Evolutionary conservation across 2,113 vertebrate species (phyloP), one percentile per base, ranked within the genome.

Genomic region (Ctenodactylus gundi): DNA sequence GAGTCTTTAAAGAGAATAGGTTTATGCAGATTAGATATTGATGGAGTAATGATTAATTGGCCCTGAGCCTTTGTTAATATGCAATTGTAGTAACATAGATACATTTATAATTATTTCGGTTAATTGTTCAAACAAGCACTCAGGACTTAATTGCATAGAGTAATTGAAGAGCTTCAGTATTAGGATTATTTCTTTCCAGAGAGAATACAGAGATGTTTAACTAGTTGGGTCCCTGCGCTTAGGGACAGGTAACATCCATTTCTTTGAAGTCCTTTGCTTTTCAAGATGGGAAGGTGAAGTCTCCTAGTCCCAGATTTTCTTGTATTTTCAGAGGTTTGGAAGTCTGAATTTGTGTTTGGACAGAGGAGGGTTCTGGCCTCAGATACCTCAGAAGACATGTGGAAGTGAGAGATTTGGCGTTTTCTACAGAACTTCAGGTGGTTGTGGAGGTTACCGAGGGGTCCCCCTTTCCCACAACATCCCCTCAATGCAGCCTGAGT

Each of bases 1-100:
- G 99, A 99, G 98, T 98, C 98, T 99, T 99, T 99, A 99, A 99
- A 98, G 98, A 98, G 98, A 99, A 99, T 98, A 99, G 99, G 99
- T 99, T 99, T 99, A 99, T 99, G 99, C 98, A 99, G 99, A 99
- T 99, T 98, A 98, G 98, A 98, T 99, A 99, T 99, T 98, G 99
- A 99, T 98, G 98, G 97, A 96, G 97, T 99, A 98, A 99, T 99
- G 99, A 99, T 99, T 99, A 99, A 99, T 99, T 99, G 99, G 98
- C 98, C 98, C 98, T 98, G 97, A 98, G 98, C 98, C 98, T 99
- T 99, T 99, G 98, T 99, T 99, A 99, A 99, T 99, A 99, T 99
- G 99, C 99, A 98, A 97, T 98, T 98, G 98, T 98, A 98, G 99
- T 99, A 98, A 98, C 98, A 98, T 98, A 98, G 98, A 98, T 98